Percentiles rank a stretch among this genome's conserved stretches.
Evolutionary conservation across 2,113 vertebrate species (phyloP).

Genomic region (Sclerurus mexicanus): DNA sequence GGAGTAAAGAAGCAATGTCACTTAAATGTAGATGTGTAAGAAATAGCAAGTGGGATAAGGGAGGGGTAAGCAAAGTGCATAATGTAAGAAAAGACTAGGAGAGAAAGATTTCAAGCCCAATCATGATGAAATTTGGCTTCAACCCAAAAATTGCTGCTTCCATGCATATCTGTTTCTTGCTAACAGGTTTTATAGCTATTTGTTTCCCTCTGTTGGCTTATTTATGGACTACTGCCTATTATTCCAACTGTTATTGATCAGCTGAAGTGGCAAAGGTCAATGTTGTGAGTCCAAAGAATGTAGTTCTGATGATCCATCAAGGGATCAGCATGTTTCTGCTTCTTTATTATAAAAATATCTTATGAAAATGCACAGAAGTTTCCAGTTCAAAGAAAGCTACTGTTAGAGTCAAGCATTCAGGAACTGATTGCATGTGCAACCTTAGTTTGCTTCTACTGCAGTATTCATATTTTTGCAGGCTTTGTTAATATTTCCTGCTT

Average conservation of each 20-base stretch:
- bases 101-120: background rate
- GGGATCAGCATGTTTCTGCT: background rate
- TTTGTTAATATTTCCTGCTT: slow-evolving; percentile 24
- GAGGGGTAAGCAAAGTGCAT: background rate
- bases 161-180: background rate
- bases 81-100: background rate
- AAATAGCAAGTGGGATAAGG: background rate
- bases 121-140: background rate
- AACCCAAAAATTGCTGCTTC: background rate
- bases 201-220: background rate
- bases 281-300: background rate
- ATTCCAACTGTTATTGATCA: background rate
- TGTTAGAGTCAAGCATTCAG: background rate
- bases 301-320: background rate
- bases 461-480: slow-evolving; percentile 22
- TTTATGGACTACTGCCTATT: background rate
- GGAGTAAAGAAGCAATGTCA: background rate
- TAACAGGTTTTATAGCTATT: background rate
- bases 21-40: background rate
- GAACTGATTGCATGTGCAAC: slow-evolving; percentile 32
- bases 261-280: background rate
- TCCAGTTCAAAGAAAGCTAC: background rate
- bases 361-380: background rate
- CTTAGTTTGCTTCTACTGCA: slow-evolving; percentile 28
- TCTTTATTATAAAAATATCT: background rate